A percentile compares a stretch with the other conserved stretches of the same genome.
Conservation (phyloP, 2,113 vertebrate species). For the Danio rerio region GRCz12tu NC_133188.1:13015501-13016000, state of each 20-base stretch:
- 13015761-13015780: neutral
- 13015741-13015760: neutral
- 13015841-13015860: too few relatives aligned
- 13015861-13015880: too few relatives aligned
- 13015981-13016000: conserved; percentile 1
- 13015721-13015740: neutral
- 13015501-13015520: neutral
- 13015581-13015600: neutral
- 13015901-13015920: neutral
- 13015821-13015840: too few relatives aligned
- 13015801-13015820: too few relatives aligned
- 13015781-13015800: too few relatives aligned
- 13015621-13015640: neutral
- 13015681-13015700: too few relatives aligned
- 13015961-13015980: conserved; percentile 27
- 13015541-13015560: neutral
- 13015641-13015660: too few relatives aligned
- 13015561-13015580: conserved; percentile 1
- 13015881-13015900: too few relatives aligned
- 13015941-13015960: neutral
- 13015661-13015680: too few relatives aligned
- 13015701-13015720: too few relatives aligned
- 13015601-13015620: neutral
- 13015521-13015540: neutral
- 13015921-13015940: neutral